Evolutionary conservation across 2,888 invertebrate genomes (phyloP), one percentile per base, ranked within the genome.

Genomic region (Odontothrips loti): DNA sequence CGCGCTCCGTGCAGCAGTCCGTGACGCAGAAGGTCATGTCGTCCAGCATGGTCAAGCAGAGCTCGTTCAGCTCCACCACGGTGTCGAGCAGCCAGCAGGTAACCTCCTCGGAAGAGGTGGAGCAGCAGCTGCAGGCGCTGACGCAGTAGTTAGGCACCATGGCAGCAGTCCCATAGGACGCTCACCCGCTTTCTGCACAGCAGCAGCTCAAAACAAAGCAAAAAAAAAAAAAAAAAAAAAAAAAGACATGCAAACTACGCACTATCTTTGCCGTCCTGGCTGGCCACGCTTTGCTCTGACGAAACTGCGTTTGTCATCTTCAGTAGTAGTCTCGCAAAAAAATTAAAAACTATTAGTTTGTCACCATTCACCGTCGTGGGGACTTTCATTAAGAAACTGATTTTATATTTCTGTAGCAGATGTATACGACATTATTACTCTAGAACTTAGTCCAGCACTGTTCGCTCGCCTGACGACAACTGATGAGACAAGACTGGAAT

Each of bases 1-100:
- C 9, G 68, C 68, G 68, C 68, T 75, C 68, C 68, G 68, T 75
- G 68, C 68, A 75, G 68, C 68, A 75, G 68, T 75, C 68, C 27
- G 68, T 75, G 23, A 75, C 68, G 68, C 68, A 75, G 68, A 75
- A 27, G 23, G 68, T 75, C 68, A 27, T 75, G 68, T 75, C 68
- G 6, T 75, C 68, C 27, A 75, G 68, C 68, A 27, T 75, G 27
- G 68, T 75, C 23, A 75, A 75, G 68, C 68, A 75, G 68, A 75
- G 68, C 27, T 75, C 68, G 11, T 75, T 75, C 68, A 75, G 68
- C 68, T 75, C 68, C 27, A 75, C 27, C 68, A 27, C 68, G 23
- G 68, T 75, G 68, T 27, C 68, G 68, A 75, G 68, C 68, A 27
- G 23, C 68, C 68, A 75, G 68, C 68, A 75, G 68, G 68, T 75